These are phyloP conservation scores for Oplegnathus fasciatus DNA, from an alignment of 2,113 vertebrate genomes.

Conservation along the genomic window DNA sequence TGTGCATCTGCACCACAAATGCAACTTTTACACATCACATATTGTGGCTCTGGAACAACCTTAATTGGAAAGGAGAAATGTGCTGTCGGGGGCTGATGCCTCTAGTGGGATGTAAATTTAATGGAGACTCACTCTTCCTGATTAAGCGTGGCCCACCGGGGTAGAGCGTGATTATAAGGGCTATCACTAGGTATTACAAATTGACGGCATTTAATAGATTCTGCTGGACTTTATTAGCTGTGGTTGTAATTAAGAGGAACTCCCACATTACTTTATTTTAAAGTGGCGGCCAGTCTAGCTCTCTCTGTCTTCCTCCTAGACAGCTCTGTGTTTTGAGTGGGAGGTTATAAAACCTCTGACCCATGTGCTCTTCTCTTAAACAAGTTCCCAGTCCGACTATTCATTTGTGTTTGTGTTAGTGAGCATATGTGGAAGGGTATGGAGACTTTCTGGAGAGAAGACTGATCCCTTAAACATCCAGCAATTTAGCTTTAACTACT, in stretches of 20 bases:
- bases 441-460: not conserved
- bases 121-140: conserved; percentile 50
- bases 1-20: conserved; percentile 13
- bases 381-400: conserved; percentile 1
- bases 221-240: conserved; percentile 56
- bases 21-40: conserved; percentile 20
- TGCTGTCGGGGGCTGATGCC: conserved; percentile 25
- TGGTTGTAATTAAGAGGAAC: conserved; percentile 60
- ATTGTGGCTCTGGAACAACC: conserved; percentile 19
- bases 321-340: conserved; percentile 11
- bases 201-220: conserved; percentile 50
- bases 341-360: conserved; percentile 19
- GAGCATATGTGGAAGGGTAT: not conserved
- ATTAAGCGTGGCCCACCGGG: conserved; percentile 40
- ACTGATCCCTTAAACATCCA: not conserved
- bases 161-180: conserved; percentile 54
- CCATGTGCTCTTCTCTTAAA: not conserved
- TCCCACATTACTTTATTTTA: conserved; percentile 20
- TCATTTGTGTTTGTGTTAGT: not conserved
- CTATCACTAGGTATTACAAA: conserved; percentile 47
- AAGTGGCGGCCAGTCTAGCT: conserved; percentile 28
- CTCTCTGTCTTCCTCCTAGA: not conserved
- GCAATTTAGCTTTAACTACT: not conserved
- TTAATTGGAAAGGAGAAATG: conserved; percentile 45
- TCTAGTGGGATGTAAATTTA: conserved; percentile 59